Evolutionary conservation across 2,797 vertebrate species (phyloP), one percentile per base, ranked within the genome.

Genomic region (Otolemur crassicaudatus): DNA sequence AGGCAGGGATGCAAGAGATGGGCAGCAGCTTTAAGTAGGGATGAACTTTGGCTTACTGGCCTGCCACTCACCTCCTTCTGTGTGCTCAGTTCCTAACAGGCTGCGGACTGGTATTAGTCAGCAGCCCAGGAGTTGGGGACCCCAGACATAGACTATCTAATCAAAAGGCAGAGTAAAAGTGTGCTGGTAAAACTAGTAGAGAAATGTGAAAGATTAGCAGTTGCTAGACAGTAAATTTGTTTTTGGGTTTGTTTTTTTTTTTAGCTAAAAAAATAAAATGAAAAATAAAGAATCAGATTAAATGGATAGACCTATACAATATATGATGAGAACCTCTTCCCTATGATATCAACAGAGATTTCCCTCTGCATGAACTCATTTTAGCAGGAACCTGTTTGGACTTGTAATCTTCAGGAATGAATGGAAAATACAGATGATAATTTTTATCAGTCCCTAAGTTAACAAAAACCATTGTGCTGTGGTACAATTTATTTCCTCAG

Each of bases 201-300:
- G 77, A 85, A 84, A 82, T 58, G 80, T 22, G 1, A 92, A 76
- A 88, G 16, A 85, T 43, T 81, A 86, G 25, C 40, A 93, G 40
- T 46, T 91, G 86, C 20, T 77, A 85, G 31, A 60, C n/a, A 92
- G 88, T 92, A 76, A 70, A 53, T 80, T 79, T 87, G 34, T 79
- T 88, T 43, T 95, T 69, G 61, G 20, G 5, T 5, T 40, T 58
- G n/a, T 75, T 72, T 72, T 56, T 69, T 75, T 83, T 53, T 82
- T 69, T 37, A 63, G 72, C 69, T 84, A 79, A 92, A 92, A 94
- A 82, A 87, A 83, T 53, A 82, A 69, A 91, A 56, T 16, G 61
- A 81, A 84, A 73, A 37, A 16, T 72, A 16, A 34, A 85, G n/a
- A 83, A 49, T 27, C 16, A 37, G 58, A 79, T 58, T 53, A 63